Base-by-base conservation (phyloP, 53 echinoderm and acorn worm genomes). In the Arbacia lixula region DNA sequence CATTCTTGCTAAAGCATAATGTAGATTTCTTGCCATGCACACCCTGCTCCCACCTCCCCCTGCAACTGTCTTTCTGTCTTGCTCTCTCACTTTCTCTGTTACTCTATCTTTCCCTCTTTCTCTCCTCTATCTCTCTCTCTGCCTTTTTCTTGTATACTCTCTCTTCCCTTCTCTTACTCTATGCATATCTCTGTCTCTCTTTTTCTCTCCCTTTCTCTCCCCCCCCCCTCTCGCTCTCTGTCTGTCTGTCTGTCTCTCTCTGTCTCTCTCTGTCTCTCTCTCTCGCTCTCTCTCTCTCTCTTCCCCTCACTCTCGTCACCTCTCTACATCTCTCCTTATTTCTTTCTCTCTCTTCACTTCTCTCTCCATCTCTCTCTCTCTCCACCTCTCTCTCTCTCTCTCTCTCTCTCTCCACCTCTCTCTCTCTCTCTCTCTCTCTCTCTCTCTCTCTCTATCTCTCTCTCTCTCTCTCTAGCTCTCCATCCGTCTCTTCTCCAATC, bases 151-250 rank as follows among this genome's bases (percentile, higher is more conserved):
- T n/a, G n/a, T n/a, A n/a, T n/a, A n/a, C 61, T 46, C 8, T 12
- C 12, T 61, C 61, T 16, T 61, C 31, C 61, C 29, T 12, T 61
- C 61, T 61, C 61, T 24, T 46, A 10, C 61, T 61, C 61, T 61
- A 28, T n/a, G n/a, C n/a, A n/a, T n/a, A n/a, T 46, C 49, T 46
- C 49, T 46, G 19, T 55, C 61, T 61, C 61, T 61, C 12, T 46
- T 8, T 14, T 14, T 10, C 49, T 14, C 49, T 46, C 14, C 9
- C 14, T 8, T 46, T 46, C 49, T 27, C 27, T 61, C 61, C 49
- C 24, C 3, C 31, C 29, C 31, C 61, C 12, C 31, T 61, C 26
- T 32, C 29, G 4, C 28, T 61, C 61, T 24, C 31, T 14, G 14
- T 8, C 26, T 32, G 11, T 32, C 61, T 32, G 3, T 61, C 17